Base-by-base conservation (phyloP, 2,797 vertebrate species). In the Geotrypetes seraphini region DNA sequence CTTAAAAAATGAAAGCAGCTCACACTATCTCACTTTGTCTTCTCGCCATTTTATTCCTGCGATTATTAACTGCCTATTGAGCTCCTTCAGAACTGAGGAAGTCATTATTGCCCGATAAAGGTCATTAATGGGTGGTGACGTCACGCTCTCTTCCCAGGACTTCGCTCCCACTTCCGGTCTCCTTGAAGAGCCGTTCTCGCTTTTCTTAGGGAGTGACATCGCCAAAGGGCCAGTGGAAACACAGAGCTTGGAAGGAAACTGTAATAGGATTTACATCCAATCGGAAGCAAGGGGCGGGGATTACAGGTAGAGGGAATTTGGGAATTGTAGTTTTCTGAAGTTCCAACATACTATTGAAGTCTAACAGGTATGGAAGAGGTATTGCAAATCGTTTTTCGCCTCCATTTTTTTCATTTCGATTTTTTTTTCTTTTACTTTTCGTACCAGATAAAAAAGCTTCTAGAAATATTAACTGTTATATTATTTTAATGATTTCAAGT, bases 51-150 rank as follows among this genome's bases (percentile, higher is more conserved):
- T n/a, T n/a, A n/a, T n/a, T n/a, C n/a, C n/a, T n/a, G n/a, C n/a
- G n/a, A n/a, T n/a, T n/a, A 41, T 46, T 59, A 34, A 39, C 46
- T 50, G 54, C 56, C 55, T 49, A 66, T 60, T 48, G 49, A 58
- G 49, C 57, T 60, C 48, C 28, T 51, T 34, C 39, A 50, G 50
- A 26, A 38, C 44, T 30, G 47, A 55, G 47, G 50, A 57, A 61
- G 55, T 72, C n/a, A n/a, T 58, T 63, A 51, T 49, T 48, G 22
- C 41, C 45, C 47, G 47, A 30, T 57, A 74, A 58, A 72, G 57
- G 68, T 63, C 58, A 62, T 67, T 61, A 66, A 63, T 68, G 57
- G 55, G 60, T 47, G 27, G 31, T 64, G 64, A 66, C 66, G 63
- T 45, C 54, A 61, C 52, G 14, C 48, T 23, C 39, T 10, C 41